A percentile compares a stretch with the other conserved stretches of the same genome.
phyloP scores from a whole-genome alignment of 2,113 vertebrate genomes.

The Entomyzon cyanotis region DNA sequence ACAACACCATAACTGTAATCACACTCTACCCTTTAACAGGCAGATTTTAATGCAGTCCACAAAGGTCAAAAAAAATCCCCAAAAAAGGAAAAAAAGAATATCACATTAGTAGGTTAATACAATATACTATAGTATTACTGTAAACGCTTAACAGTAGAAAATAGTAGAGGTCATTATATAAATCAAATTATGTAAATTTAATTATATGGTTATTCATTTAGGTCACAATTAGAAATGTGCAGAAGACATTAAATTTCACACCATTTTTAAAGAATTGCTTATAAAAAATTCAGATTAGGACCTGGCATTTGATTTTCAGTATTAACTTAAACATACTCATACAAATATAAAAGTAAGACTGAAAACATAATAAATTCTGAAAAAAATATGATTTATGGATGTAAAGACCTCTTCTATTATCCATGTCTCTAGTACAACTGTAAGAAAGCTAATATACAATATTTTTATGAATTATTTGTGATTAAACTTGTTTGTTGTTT shows the following conservation, averaged over 20 bases:
- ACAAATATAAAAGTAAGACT: neutral
- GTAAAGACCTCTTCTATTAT: neutral
- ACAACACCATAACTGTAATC: neutral
- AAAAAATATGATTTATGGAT: neutral
- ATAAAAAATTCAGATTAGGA: neutral
- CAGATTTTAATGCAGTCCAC: neutral
- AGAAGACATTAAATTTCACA: neutral
- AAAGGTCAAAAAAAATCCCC: neutral
- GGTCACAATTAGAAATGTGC: neutral
- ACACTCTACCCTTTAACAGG: neutral
- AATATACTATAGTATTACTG: neutral
- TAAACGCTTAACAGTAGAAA: neutral
- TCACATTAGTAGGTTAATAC: neutral
- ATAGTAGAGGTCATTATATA: neutral
- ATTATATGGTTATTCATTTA: neutral
- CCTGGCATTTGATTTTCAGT: neutral
- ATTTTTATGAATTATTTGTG: neutral
- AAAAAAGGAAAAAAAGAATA: neutral
- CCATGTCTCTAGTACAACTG: neutral
- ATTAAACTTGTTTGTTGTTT: neutral
- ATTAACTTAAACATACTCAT: neutral
- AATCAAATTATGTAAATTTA: conserved; percentile 2
- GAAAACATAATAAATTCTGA: neutral
- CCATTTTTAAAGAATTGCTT: neutral
- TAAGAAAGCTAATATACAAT: neutral